A percentile compares a stretch with the other conserved stretches of the same genome.
phyloP scores from a whole-genome alignment of 2,888 invertebrate genomes.

The Protophormia terraenovae region DNA sequence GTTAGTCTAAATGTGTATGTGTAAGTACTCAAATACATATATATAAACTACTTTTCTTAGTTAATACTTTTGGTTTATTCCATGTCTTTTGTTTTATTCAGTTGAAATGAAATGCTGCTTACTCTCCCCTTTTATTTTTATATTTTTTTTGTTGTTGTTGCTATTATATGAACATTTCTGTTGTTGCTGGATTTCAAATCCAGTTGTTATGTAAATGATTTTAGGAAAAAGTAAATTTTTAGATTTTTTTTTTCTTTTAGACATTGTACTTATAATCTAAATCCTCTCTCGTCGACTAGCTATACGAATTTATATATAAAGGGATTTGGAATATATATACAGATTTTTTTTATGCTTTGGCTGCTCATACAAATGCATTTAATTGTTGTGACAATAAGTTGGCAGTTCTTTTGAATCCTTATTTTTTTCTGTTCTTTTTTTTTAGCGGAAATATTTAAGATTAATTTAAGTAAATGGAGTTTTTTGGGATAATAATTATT shows the following conservation, averaged over 20 bases:
- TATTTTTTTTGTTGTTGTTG: background rate
- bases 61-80: constrained; percentile 52
- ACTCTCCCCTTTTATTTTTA: background rate
- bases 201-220: constrained; percentile 57
- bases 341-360: too few relatives aligned
- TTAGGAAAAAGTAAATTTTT: constrained; percentile 28
- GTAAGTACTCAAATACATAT: background rate
- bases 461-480: too few relatives aligned
- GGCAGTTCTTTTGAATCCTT: background rate
- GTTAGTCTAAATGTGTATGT: background rate
- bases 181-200: background rate
- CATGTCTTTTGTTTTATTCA: constrained; percentile 40
- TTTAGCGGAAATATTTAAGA: too few relatives aligned
- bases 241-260: background rate
- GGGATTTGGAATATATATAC: background rate
- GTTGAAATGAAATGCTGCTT: background rate
- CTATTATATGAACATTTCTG: background rate
- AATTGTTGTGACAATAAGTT: background rate
- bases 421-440: too few relatives aligned
- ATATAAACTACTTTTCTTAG: constrained; percentile 37
- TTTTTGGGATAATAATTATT: too few relatives aligned
- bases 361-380: background rate
- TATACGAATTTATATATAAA: background rate
- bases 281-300: constrained; percentile 23
- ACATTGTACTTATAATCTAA: background rate